Evolutionary conservation across 2,888 invertebrate genomes (phyloP), one percentile per base, ranked within the genome.

Genomic region (Tachystola acroxantha): DNA sequence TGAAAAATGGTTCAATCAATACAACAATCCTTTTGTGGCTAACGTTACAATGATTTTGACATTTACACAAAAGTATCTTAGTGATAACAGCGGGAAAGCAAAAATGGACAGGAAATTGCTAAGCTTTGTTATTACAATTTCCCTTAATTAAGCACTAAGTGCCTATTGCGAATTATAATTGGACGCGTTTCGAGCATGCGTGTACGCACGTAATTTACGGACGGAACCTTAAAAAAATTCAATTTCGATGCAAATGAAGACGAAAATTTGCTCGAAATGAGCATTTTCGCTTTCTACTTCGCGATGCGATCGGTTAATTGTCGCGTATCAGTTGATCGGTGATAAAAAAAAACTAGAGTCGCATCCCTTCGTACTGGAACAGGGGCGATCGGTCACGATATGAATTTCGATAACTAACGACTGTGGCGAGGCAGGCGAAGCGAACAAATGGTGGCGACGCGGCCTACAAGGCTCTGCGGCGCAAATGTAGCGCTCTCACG

Each of bases 1-100:
- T 76, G 72, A 80, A 77, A 80, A 75, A 79, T 77, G 73, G 74
- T 75, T 71, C 68, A 73, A 70, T 76, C 74, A 66, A 71, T 71
- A 70, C 59, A 64, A 57, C 66, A 55, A 58, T 55, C 53, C 57
- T 57, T 64, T 59, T 59, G 53, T 63, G 55, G 56, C 53, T 52
- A 57, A 61, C 50, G 57, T n/a, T 53, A 56, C 57, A 57, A 53
- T 53, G 51, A 43, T 40, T 40, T 28, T 36, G 31, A 19, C 26
- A 20, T 36, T 36, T 28, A 33, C 33, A 36, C 20, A 33, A 24
- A 36, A 36, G 19, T 34, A 34, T 30, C 32, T 22, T 6, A 22
- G 2, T 7, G 22, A 42, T 31, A 36, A 34, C 32, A 22, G 26
- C 25, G 27, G 35, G 24, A 32, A 36, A 31, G 19, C 9, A 36